phyloP scores from a whole-genome alignment of 2,797 vertebrate genomes.

The Ceryle rudis region DNA sequence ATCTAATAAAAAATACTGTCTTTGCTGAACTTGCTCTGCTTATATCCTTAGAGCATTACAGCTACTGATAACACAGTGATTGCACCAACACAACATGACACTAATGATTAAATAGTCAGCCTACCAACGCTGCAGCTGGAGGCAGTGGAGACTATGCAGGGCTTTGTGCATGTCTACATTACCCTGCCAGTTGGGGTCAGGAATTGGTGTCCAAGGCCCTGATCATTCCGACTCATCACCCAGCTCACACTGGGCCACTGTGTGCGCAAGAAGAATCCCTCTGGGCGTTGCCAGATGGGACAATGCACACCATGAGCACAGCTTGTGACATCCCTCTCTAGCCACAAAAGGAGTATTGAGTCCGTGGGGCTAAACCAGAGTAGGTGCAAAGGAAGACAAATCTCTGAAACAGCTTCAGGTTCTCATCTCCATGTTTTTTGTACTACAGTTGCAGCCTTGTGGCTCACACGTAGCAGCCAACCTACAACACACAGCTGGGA shows the following conservation, averaged over 20 bases:
- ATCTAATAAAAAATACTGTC: conserved; percentile 23
- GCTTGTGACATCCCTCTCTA: not conserved
- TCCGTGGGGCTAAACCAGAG: not conserved
- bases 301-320: not conserved
- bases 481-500: not conserved
- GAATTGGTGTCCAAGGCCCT: not conserved
- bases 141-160: not conserved
- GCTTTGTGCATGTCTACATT: accelerated
- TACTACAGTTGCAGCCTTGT: not conserved
- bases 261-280: not conserved
- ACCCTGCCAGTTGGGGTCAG: not conserved
- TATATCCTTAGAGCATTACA: not conserved
- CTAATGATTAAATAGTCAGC: not conserved
- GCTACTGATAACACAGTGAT: not conserved
- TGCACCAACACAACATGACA: not conserved
- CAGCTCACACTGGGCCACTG: accelerated
- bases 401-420: not conserved
- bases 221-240: not conserved
- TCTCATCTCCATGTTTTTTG: not conserved
- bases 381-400: not conserved
- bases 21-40: conserved; percentile 1
- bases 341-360: not conserved
- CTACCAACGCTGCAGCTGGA: not conserved
- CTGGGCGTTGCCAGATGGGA: accelerated
- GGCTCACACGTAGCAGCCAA: not conserved